Base-by-base conservation (phyloP, 2,113 vertebrate species). In the Ciconia stormi region DNA sequence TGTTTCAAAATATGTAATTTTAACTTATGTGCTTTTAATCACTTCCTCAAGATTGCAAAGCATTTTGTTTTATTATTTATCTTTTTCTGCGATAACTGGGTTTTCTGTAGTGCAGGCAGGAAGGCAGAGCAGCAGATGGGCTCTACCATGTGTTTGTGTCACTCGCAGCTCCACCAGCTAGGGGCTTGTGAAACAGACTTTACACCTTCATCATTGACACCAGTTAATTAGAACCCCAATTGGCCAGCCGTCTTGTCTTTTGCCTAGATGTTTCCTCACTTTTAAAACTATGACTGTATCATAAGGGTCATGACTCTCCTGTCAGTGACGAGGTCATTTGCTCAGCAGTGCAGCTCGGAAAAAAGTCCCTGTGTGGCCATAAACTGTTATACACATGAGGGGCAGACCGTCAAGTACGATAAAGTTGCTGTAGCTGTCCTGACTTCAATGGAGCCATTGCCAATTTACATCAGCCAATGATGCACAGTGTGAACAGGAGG, bases 391-490 rank as follows among this genome's bases (percentile, higher is more conserved):
- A 53, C 26, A 16, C 34, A 14, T 1, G 7, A 34, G 61, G 62
- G n/a, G 6, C 56, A 93, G 23, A 36, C 8, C 5, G 3, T 63
- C 30, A 25, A 18, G 14, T 61, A 16, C 0, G 0, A 50, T 63
- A 71, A 81, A 84, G 29, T 32, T 78, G 59, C n/a, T 61, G 29
- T 53, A 50, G 46, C 55, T 71, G 40, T 73, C 47, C 61, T 2
- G 1, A 50, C 42, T 82, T 55, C 11, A 42, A 8, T 14, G 29
- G 42, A 78, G 34, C 36, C 11, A 3, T 62, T 65, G 76, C 46
- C 36, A n/a, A 4, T 70, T 53, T 70, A 14, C 55, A 32, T 81
- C 65, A 65, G n/a, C 27, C 56, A 38, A 16, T 0, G 0, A 67
- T 30, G 18, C 9, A 11, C 20, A 7, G 55, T 22, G 52, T 30